Conservation (phyloP, 2,113 vertebrate species). For the Lampris incognitus region DNA sequence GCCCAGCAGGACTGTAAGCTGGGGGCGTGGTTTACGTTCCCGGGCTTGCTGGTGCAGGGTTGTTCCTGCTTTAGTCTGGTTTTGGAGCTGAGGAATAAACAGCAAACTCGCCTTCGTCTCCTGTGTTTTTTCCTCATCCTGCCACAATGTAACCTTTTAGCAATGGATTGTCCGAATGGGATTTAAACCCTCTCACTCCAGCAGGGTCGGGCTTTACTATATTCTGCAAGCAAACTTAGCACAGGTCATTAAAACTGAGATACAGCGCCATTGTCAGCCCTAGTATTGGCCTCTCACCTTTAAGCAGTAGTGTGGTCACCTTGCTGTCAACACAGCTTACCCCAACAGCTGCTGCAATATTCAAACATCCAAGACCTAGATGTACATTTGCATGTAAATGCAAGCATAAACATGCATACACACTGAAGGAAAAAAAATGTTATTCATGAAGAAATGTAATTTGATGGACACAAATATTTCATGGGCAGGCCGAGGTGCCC, state of each 20-base stretch:
- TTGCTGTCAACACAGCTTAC: background rate
- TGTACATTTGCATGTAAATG: background rate
- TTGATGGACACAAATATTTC: slow-evolving; percentile 20
- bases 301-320: background rate
- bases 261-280: background rate
- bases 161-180: too few species aligned
- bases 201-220: too few species aligned
- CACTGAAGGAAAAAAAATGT: background rate
- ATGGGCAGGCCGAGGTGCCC: background rate
- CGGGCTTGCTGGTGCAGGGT: too few species aligned
- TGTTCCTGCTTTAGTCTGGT: too few species aligned
- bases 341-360: background rate
- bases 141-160: too few species aligned
- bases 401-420: background rate
- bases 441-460: slow-evolving; percentile 26
- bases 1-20: too few species aligned
- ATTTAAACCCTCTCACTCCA: too few species aligned
- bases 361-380: slow-evolving; percentile 6
- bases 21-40: too few species aligned
- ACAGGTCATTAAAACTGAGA: background rate
- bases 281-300: background rate
- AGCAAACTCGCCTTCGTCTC: too few species aligned
- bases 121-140: too few species aligned
- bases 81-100: too few species aligned
- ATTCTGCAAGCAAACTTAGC: background rate